A percentile compares a stretch with the other conserved stretches of the same genome.
These are phyloP conservation scores for Cyclina sinensis DNA, from an alignment of 1,140 invertebrate genomes.

Conservation along the genomic window DNA sequence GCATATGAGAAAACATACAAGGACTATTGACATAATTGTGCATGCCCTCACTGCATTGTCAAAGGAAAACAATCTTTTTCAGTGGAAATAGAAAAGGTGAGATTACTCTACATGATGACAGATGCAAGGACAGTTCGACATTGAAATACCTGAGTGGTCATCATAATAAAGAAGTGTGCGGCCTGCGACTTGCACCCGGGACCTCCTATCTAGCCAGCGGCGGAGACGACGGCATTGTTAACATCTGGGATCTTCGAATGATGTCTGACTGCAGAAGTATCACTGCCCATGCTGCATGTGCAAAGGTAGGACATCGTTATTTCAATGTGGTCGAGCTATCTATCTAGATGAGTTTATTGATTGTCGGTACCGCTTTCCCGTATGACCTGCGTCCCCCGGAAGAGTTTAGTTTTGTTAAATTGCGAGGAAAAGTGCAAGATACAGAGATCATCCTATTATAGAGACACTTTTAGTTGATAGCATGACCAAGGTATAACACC, in stretches of 20 bases:
- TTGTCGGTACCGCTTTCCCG: too few species aligned
- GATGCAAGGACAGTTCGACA: neutral
- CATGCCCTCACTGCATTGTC: too few species aligned
- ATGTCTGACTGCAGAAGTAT: slow-evolving; percentile 19
- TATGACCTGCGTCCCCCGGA: too few species aligned
- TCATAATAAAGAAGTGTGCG: slow-evolving; percentile 63
- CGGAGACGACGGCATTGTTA: slow-evolving; percentile 68
- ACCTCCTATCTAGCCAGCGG: slow-evolving; percentile 66
- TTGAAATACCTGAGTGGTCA: slow-evolving; percentile 11
- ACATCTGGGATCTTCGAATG: slow-evolving; percentile 69
- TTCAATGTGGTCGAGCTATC: too few species aligned
- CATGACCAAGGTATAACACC: too few species aligned
- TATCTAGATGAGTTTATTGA: too few species aligned
- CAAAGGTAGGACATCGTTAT: slow-evolving; percentile 54
- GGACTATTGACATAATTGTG: too few species aligned
- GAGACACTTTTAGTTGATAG: too few species aligned
- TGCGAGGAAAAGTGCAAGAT: too few species aligned
- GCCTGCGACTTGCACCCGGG: slow-evolving; percentile 51
- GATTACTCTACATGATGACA: slow-evolving; percentile 58
- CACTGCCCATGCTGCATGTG: slow-evolving; percentile 65
- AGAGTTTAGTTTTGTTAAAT: too few species aligned
- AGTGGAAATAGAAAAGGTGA: slow-evolving; percentile 65
- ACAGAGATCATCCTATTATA: too few species aligned
- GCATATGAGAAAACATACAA: too few species aligned
- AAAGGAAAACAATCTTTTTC: slow-evolving; percentile 17